A percentile compares a stretch with the other conserved stretches of the same genome.
phyloP scores from a whole-genome alignment of 2,888 invertebrate species.

The Lasioglossum pauxillum region DNA sequence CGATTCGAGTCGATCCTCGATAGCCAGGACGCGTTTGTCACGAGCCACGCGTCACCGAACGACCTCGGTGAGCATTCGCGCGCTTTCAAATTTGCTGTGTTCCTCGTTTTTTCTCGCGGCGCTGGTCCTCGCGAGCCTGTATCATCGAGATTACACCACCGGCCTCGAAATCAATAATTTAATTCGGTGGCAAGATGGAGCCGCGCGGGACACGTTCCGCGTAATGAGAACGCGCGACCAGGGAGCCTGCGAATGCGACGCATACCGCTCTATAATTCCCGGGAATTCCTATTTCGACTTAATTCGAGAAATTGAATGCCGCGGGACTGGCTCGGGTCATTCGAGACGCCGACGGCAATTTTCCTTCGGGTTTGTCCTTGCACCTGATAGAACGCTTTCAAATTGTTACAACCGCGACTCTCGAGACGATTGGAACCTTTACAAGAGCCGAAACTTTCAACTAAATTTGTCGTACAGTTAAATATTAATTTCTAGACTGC shows the following conservation, averaged over 20 bases:
- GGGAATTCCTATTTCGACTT: slow-evolving; percentile 41
- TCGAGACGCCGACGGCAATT: too few species aligned
- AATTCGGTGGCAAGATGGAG: slow-evolving; percentile 29
- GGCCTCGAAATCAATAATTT: slow-evolving; percentile 35
- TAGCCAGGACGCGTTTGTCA: background rate
- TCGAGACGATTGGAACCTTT: too few species aligned
- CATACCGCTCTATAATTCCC: slow-evolving; percentile 31
- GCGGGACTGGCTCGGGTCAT: background rate
- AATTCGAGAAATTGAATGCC: slow-evolving; percentile 34
- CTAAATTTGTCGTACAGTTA: too few species aligned
- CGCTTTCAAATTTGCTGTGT: background rate
- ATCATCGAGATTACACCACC: slow-evolving; percentile 12
- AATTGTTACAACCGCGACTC: too few species aligned
- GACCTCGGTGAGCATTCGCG: background rate
- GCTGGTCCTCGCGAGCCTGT: background rate
- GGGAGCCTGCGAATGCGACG: background rate
- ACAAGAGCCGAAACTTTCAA: too few species aligned
- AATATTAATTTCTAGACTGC: too few species aligned
- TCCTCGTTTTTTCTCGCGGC: background rate
- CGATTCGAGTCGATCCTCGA: background rate
- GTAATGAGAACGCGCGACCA: slow-evolving; percentile 25
- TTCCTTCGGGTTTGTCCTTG: background rate
- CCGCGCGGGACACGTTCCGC: slow-evolving; percentile 21
- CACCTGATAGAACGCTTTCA: background rate
- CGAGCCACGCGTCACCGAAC: background rate